Evolutionary conservation across 2,888 invertebrate species (phyloP).

Genomic region (Calameuta idolon): DNA sequence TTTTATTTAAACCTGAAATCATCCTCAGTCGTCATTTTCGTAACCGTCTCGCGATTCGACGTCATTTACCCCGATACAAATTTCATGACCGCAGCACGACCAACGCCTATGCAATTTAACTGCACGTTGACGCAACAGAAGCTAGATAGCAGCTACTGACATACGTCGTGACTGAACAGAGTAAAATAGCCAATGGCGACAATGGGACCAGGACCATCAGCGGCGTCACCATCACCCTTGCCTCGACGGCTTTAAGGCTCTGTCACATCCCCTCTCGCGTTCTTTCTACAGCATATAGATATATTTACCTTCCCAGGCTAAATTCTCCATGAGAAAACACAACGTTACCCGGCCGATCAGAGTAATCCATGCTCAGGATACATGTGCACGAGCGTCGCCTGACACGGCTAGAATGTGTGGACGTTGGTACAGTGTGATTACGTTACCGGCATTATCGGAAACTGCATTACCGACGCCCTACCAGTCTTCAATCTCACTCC

Average conservation of each 20-base stretch:
- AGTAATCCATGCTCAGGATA: conserved; percentile 31
- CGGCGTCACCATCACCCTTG: not conserved
- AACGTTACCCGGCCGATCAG: conserved; percentile 32
- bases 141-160: not conserved
- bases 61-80: not conserved
- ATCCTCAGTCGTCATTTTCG: not conserved
- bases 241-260: not conserved
- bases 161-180: not conserved
- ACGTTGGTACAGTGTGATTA: conserved; percentile 39
- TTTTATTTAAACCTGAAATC: too few species aligned
- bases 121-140: not conserved
- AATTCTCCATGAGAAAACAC: conserved; percentile 16
- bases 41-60: too few species aligned
- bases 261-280: not conserved
- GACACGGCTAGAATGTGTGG: conserved; percentile 4
- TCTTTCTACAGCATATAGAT: not conserved
- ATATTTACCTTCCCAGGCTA: not conserved
- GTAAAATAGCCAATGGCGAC: not conserved
- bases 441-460: conserved; percentile 54
- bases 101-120: not conserved
- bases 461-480: conserved; percentile 52
- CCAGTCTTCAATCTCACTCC: conserved; percentile 5
- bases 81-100: not conserved
- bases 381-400: conserved; percentile 20
- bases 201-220: not conserved